A percentile compares a stretch with the other conserved stretches of the same genome.
These are phyloP conservation scores for Peromyscus aztecus DNA, from an alignment of 2,797 vertebrate genomes.

Conservation along the genomic window DNA sequence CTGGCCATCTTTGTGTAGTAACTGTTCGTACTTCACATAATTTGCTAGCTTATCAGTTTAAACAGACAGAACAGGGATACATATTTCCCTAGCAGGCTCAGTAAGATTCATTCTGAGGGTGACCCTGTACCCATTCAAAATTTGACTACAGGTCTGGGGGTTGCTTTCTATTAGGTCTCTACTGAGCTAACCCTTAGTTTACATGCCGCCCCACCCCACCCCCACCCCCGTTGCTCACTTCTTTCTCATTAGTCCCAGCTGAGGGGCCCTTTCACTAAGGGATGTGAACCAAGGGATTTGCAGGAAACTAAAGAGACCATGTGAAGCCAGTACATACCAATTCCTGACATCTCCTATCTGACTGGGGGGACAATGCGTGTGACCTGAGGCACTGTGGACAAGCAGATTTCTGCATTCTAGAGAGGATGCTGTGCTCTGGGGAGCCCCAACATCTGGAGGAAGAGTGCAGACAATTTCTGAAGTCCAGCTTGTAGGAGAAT, in stretches of 20 bases:
- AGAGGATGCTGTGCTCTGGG: neutral
- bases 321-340: neutral
- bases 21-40: neutral
- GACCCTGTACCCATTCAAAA: neutral
- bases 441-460: neutral
- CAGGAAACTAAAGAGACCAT: neutral
- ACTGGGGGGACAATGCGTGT: neutral
- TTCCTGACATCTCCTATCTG: neutral
- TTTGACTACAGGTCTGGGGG: neutral
- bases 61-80: neutral
- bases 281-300: neutral
- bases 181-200: neutral
- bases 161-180: neutral
- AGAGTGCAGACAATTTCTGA: neutral
- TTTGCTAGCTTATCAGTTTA: conserved; percentile 19
- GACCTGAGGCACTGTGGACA: neutral
- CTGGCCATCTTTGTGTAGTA: neutral
- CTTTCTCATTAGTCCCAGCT: neutral
- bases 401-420: neutral
- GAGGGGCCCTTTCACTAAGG: neutral
- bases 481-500: neutral
- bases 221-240: neutral
- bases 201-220: neutral
- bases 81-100: neutral
- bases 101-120: neutral